phyloP scores from a whole-genome alignment of 1,140 invertebrate genomes.

The Nephila pilipes region DNA sequence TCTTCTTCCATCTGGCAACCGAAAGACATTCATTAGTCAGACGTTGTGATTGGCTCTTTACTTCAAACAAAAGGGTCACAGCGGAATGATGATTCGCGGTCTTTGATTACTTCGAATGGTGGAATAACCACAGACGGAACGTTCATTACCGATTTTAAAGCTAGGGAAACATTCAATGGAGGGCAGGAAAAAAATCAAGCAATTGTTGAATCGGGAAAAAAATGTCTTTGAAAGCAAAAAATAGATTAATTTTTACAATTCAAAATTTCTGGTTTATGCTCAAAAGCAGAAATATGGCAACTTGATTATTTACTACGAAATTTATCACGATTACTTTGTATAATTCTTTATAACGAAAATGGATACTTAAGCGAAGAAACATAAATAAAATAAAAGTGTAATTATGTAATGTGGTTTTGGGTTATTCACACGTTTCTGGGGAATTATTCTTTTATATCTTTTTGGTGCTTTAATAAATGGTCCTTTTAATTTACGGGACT shows the following conservation, averaged over 20 bases:
- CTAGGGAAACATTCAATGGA: not conserved
- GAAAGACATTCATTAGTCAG: slow-evolving; percentile 70
- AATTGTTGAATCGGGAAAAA: not conserved
- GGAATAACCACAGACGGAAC: not conserved
- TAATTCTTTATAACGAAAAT: not conserved
- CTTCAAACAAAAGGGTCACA: slow-evolving; percentile 50
- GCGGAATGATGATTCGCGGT: not conserved
- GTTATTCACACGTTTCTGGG: not conserved
- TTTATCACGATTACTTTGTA: not conserved
- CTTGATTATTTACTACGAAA: not conserved
- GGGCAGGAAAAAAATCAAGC: not conserved
- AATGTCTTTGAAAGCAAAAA: not conserved
- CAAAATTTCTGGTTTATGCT: not conserved
- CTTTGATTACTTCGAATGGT: slow-evolving; percentile 17
- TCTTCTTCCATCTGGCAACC: slow-evolving; percentile 67
- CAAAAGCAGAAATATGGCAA: not conserved
- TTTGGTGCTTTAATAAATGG: not conserved
- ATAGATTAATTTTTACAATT: slow-evolving; percentile 4
- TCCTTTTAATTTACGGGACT: not conserved
- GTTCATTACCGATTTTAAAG: slow-evolving; percentile 35
- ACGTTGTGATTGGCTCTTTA: slow-evolving; percentile 60
- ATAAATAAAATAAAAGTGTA: not conserved
- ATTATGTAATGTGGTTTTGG: not conserved
- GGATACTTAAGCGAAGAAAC: not conserved
- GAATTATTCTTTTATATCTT: not conserved